Evolutionary conservation across 2,113 vertebrate species (phyloP).

Genomic region (Forbesichthys papilliferus): DNA sequence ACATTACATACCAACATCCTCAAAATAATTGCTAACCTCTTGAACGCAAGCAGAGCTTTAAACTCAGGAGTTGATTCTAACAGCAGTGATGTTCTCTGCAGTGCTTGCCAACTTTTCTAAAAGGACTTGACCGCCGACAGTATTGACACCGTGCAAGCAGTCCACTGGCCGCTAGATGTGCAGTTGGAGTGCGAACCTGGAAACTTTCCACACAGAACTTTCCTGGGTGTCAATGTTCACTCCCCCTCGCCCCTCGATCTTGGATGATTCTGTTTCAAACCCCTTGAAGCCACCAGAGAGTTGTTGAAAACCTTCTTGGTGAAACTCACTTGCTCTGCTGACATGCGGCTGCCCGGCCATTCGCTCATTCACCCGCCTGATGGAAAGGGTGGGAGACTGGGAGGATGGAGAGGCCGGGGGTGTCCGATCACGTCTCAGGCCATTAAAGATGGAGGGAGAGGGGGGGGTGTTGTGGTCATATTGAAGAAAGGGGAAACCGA

Average conservation of each 20-base stretch:
- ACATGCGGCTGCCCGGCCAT: slow-evolving; percentile 53
- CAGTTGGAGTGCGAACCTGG: slow-evolving; percentile 54
- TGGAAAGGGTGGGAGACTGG: slow-evolving; percentile 58
- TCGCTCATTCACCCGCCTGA: slow-evolving; percentile 51
- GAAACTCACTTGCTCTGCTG: slow-evolving; percentile 48
- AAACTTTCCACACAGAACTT: slow-evolving; percentile 68
- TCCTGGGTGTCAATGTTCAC: slow-evolving; percentile 61
- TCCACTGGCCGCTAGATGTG: slow-evolving; percentile 48
- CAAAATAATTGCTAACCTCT: too few species aligned
- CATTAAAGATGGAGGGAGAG: slow-evolving; percentile 76
- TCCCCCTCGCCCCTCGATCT: slow-evolving; percentile 42
- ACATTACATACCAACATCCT: neutral
- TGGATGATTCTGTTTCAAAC: slow-evolving; percentile 66
- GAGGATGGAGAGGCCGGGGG: slow-evolving; percentile 62
- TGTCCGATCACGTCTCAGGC: slow-evolving; percentile 63
- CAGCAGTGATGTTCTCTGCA: too few species aligned
- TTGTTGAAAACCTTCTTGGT: slow-evolving; percentile 54
- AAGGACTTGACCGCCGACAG: slow-evolving; percentile 45
- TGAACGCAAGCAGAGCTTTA: too few species aligned
- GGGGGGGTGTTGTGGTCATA: slow-evolving; percentile 60
- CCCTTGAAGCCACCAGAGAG: slow-evolving; percentile 62
- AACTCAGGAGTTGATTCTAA: neutral
- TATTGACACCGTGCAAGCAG: slow-evolving; percentile 36
- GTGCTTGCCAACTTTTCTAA: slow-evolving; percentile 30
- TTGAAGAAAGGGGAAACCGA: slow-evolving; percentile 52